phyloP scores from a whole-genome alignment of 2,888 invertebrate genomes.

The Rhagophthalmus giganteus region DNA sequence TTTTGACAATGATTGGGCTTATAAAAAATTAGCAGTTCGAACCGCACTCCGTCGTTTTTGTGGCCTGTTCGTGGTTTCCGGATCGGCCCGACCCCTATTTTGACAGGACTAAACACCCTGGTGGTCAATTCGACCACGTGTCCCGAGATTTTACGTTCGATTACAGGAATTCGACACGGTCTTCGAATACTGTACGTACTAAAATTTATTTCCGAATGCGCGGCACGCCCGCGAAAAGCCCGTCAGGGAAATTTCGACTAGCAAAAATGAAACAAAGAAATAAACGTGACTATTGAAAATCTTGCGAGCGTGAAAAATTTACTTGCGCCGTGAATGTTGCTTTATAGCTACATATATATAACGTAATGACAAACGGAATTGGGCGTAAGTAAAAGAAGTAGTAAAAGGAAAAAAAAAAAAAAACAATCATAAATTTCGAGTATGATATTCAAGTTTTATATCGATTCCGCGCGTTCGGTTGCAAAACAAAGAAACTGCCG shows the following conservation, averaged over 20 bases:
- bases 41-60: no score
- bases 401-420: no score
- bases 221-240: conserved; percentile 3
- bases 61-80: conserved; percentile 9
- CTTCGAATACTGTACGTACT: conserved; percentile 3
- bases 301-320: neutral
- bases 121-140: conserved; percentile 15
- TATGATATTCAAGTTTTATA: neutral
- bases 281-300: neutral
- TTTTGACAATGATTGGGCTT: neutral
- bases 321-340: neutral
- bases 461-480: neutral
- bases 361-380: no score
- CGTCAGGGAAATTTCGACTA: conserved; percentile 6
- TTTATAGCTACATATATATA: neutral
- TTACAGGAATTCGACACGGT: conserved; percentile 8
- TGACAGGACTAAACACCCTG: conserved; percentile 12
- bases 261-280: conserved; percentile 1
- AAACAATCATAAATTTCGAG: neutral
- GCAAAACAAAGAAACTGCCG: conserved; percentile 3
- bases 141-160: conserved; percentile 10
- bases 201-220: conserved; percentile 2
- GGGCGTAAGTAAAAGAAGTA: no score
- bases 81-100: conserved; percentile 1
- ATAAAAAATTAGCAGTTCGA: no score